phyloP scores from a whole-genome alignment of 2,888 invertebrate genomes.

The Molanna angustata region DNA sequence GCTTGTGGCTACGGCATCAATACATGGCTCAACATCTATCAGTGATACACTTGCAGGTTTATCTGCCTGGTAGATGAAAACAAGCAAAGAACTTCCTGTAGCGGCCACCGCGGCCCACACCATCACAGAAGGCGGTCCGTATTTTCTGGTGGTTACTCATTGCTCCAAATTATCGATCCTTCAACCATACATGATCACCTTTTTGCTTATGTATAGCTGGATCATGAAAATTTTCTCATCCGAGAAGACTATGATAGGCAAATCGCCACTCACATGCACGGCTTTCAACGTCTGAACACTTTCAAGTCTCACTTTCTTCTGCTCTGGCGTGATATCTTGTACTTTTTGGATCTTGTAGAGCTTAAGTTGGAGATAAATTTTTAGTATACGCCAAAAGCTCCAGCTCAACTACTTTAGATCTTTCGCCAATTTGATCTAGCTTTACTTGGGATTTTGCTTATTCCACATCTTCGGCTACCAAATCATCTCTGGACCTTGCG shows the following conservation, averaged over 20 bases:
- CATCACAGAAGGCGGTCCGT: too few species aligned
- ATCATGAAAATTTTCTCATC: not conserved
- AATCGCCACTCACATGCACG: not conserved
- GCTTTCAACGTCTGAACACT: not conserved
- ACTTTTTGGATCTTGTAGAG: not conserved
- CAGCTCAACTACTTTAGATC: too few species aligned
- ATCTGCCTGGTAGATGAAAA: not conserved
- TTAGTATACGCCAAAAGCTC: not conserved
- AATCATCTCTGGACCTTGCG: not conserved
- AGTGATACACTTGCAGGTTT: too few species aligned
- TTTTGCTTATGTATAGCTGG: not conserved
- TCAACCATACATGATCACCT: not conserved
- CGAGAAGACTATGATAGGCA: not conserved
- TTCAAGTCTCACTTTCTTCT: too few species aligned
- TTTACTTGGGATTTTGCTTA: too few species aligned
- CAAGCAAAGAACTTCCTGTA: not conserved
- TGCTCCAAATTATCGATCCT: not conserved
- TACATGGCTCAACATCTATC: too few species aligned
- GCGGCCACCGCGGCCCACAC: too few species aligned
- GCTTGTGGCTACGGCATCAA: too few species aligned
- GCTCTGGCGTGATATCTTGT: not conserved
- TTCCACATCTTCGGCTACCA: not conserved
- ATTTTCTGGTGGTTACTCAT: not conserved
- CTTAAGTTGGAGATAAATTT: not conserved
- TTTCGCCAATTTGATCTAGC: too few species aligned